Percentiles rank a stretch among this genome's conserved stretches.
Conservation (phyloP, 2,888 invertebrate species). For the Plutella xylostella region DNA sequence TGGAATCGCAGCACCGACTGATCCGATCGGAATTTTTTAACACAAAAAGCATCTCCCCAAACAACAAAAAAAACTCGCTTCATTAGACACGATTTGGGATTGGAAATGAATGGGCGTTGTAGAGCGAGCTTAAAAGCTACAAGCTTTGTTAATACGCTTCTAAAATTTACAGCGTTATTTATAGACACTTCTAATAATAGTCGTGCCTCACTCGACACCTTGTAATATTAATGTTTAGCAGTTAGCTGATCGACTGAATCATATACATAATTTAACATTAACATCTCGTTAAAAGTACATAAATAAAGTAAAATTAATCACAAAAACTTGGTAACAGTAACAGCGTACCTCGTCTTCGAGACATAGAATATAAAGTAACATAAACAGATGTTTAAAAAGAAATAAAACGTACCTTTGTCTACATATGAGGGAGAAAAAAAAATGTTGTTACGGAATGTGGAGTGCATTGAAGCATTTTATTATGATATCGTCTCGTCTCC, state of each 20-base stretch:
- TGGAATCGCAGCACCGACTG: conserved; percentile 26
- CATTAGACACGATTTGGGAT: conserved; percentile 54
- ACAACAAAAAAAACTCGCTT: too few species aligned
- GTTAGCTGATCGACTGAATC: neutral
- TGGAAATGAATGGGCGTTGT: conserved; percentile 26
- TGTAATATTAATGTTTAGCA: too few species aligned
- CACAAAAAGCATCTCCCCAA: conserved; percentile 40
- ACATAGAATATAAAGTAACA: neutral
- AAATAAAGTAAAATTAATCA: neutral
- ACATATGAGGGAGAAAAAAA: neutral
- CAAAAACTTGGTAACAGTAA: too few species aligned
- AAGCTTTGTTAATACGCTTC: conserved; percentile 23
- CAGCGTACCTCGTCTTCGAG: too few species aligned
- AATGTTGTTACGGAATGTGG: conserved; percentile 16
- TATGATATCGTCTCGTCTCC: conserved; percentile 58
- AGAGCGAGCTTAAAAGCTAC: conserved; percentile 28
- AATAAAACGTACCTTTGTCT: neutral
- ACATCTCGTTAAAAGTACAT: neutral
- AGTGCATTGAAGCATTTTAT: conserved; percentile 50
- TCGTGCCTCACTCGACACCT: neutral
- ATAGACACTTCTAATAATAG: neutral
- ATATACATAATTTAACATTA: neutral
- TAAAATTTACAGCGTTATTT: conserved; percentile 16
- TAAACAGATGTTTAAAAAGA: neutral
- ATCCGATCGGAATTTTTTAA: conserved; percentile 35